These are phyloP conservation scores for Helicorthomorpha holstii DNA, from an alignment of 1,140 invertebrate genomes.

Conservation along the genomic window DNA sequence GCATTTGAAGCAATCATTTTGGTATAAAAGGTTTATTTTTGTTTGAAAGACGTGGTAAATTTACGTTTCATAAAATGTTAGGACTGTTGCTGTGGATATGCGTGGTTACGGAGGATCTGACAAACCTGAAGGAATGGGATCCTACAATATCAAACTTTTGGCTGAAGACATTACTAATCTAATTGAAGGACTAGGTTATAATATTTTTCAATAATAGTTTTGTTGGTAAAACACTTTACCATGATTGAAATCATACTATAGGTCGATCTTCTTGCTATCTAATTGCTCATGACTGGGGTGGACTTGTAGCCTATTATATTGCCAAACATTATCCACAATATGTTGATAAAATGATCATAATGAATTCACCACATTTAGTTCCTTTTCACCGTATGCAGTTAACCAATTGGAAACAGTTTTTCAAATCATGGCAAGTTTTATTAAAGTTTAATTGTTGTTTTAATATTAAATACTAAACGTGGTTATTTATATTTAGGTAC, in stretches of 20 bases:
- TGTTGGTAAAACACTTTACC: neutral
- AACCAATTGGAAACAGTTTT: constrained; percentile 33
- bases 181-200: constrained; percentile 38
- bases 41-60: neutral
- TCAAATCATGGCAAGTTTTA: constrained; percentile 41
- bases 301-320: constrained; percentile 51
- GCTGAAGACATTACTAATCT: constrained; percentile 50
- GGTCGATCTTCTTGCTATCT: constrained; percentile 37
- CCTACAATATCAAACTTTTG: constrained; percentile 42
- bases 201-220: neutral
- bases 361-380: constrained; percentile 58
- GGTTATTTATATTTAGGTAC: constrained; percentile 46
- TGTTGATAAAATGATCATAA: constrained; percentile 48
- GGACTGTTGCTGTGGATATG: constrained; percentile 55
- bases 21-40: constrained; percentile 23
- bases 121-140: constrained; percentile 43
- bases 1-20: constrained; percentile 40
- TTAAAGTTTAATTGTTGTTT: too few relatives aligned
- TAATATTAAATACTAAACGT: too few relatives aligned
- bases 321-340: constrained; percentile 42
- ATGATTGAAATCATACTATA: constrained; percentile 13
- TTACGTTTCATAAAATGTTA: constrained; percentile 16
- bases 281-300: constrained; percentile 67
- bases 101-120: constrained; percentile 68
- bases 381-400: constrained; percentile 41